phyloP scores from a whole-genome alignment of 2,797 vertebrate species.

The Alfaro cultratus region DNA sequence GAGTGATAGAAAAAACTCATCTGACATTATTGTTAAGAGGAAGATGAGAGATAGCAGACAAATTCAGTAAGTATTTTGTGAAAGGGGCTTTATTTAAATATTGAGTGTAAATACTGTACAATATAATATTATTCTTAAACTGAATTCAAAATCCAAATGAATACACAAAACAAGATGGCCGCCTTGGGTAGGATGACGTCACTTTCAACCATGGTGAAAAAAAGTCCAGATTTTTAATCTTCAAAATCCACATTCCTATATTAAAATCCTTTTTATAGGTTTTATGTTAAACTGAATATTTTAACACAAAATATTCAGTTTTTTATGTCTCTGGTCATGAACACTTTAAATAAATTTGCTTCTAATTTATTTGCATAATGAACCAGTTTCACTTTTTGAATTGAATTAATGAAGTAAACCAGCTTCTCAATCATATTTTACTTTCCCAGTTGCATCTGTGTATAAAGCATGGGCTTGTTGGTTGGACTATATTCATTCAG shows the following conservation, averaged over 20 bases:
- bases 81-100: neutral
- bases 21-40: neutral
- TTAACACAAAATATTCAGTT: too few relatives aligned
- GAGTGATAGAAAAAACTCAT: neutral
- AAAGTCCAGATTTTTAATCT: too few relatives aligned
- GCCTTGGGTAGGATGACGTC: too few relatives aligned
- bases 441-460: neutral
- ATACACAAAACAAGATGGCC: too few relatives aligned
- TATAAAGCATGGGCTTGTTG: constrained; percentile 55
- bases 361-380: neutral
- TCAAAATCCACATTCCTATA: neutral
- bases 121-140: too few relatives aligned
- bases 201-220: too few relatives aligned
- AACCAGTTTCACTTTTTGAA: neutral
- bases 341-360: neutral
- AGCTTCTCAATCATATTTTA: constrained; percentile 4
- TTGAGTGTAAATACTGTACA: neutral
- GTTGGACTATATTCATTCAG: constrained; percentile 12
- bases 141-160: too few relatives aligned
- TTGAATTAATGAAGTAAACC: neutral
- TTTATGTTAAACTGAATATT: neutral
- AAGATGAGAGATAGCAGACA: neutral
- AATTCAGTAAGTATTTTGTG: neutral
- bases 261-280: neutral
- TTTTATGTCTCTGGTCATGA: too few relatives aligned